Evolutionary conservation across 2,888 invertebrate genomes (phyloP).

Genomic region (Drosophila recens): DNA sequence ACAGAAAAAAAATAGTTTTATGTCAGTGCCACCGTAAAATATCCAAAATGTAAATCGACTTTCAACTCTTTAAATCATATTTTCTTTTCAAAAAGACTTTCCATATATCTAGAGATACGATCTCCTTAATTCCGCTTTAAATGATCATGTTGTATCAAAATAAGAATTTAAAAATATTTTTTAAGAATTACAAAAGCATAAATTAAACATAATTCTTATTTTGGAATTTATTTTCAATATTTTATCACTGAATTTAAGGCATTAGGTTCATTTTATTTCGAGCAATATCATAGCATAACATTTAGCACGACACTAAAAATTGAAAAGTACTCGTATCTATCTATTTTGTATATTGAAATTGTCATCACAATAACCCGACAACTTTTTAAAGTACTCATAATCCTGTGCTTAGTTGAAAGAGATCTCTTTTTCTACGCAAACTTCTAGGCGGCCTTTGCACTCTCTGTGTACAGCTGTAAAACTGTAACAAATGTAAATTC

Average conservation of each 20-base stretch:
- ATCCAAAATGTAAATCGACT: slow-evolving; percentile 28
- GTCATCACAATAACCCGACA: slow-evolving; percentile 27
- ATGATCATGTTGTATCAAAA: neutral
- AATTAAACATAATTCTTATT: neutral
- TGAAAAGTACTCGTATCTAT: slow-evolving; percentile 27
- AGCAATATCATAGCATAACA: slow-evolving; percentile 62
- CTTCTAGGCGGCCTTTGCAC: slow-evolving; percentile 64
- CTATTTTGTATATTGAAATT: slow-evolving; percentile 32
- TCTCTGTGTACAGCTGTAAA: slow-evolving; percentile 63
- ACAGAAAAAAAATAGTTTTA: slow-evolving; percentile 37
- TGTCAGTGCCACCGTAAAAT: slow-evolving; percentile 54
- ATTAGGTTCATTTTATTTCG: slow-evolving; percentile 41
- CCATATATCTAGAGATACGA: neutral
- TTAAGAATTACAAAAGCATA: neutral
- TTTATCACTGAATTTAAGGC: slow-evolving; percentile 31
- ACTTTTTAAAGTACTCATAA: slow-evolving; percentile 27
- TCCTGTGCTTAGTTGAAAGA: slow-evolving; percentile 31
- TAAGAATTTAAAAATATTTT: neutral
- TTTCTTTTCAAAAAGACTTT: neutral
- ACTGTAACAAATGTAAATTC: slow-evolving; percentile 54
- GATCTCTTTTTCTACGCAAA: slow-evolving; percentile 24
- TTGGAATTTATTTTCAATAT: slow-evolving; percentile 37
- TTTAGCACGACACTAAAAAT: slow-evolving; percentile 38
- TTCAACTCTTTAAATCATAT: slow-evolving; percentile 12
- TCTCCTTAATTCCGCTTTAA: neutral